Base-by-base conservation (phyloP, 1,140 invertebrate genomes). In the Physella acuta region DNA sequence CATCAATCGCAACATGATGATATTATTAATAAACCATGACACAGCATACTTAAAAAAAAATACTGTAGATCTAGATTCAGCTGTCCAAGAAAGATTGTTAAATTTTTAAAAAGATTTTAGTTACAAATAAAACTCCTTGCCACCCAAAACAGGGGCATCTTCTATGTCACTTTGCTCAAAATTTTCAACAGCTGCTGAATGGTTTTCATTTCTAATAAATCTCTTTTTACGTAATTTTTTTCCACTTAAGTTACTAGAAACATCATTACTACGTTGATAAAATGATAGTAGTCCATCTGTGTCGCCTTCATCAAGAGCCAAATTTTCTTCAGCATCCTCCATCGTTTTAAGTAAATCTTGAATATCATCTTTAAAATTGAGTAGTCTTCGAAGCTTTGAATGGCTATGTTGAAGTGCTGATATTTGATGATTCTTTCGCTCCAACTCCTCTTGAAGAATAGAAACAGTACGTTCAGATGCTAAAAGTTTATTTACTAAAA, bases 381-480 rank as follows among this genome's bases (percentile, higher is more conserved):
- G 24, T 20, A 75, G 28, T 17, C 65, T 58, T 66, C 66, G 34
- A 28, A 75, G 17, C 3, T 33, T 39, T 33, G 60, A n/a, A 59
- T 56, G 58, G 31, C 56, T 71, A 34, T 66, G 65, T 49, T 75
- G 74, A 1, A 75, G 61, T n/a, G 56, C 62, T 17, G 39, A 61
- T 31, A 75, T 62, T 26, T 65, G 63, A 51, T 73, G 64, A 60
- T 75, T 69, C 69, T 75, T 75, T 16, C 70, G 64, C 31, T 72
- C 63, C 26, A 75, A 44, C 44, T 75, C 71, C 34, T 75, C 63
- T 68, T 75, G 71, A 16, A 75, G 30, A 4, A 75, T 36, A n/a
- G 60, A 56, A 8, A 75, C 71, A 26, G 74, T 75, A 36, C 65
- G 60, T 28, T 75, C 73, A 31, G 71, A 71, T 51, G 72, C 61